Evolutionary conservation across 2,113 vertebrate genomes (phyloP), one percentile per base, ranked within the genome.

Genomic region (Varanus komodoensis): DNA sequence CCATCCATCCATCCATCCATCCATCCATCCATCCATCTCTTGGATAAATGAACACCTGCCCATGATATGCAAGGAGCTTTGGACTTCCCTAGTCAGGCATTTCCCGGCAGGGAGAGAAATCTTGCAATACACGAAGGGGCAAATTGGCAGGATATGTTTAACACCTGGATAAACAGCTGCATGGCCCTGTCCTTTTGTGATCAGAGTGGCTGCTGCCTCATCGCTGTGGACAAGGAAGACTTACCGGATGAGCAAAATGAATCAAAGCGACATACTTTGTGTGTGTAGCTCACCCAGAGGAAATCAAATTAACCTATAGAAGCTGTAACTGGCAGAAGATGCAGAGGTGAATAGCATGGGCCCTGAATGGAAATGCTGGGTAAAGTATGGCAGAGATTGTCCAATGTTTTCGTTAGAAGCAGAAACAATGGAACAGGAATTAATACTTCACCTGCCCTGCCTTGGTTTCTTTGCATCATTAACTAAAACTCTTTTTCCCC

Each of bases 231-330:
- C 84, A 94, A 93, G 89, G 67, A 50, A 91, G 67, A 15, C 82
- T 94, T 94, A 84, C 73, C 87, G 84, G 0, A 0, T 48, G 81
- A 87, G 7, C 52, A 64, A 91, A 94, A 90, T 0, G 3, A 93
- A 90, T 82, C 89, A 84, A 93, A 91, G n/a, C 84, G 91, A 88
- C 34, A 80, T 92, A 69, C 79, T 77, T 77, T 87, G 38, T 34
- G 6, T 93, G 92, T 92, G 92, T 90, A 91, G 68, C 68, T 95
- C 87, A 93, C 87, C 91, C 91, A 91, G 89, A 91, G 1, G 6
- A 91, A 95, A 96, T 92, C 0, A 0, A 75, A 93, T 94, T 95
- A 95, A 93, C 94, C 93, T 94, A 94, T 61, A 94, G 95, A 95
- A 95, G 82, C 34, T 87, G 88, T 89, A 93, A 92, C 88, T 86